Evolutionary conservation across 2,113 vertebrate species (phyloP), one percentile per base, ranked within the genome.

Genomic region (Azemiops feae): DNA sequence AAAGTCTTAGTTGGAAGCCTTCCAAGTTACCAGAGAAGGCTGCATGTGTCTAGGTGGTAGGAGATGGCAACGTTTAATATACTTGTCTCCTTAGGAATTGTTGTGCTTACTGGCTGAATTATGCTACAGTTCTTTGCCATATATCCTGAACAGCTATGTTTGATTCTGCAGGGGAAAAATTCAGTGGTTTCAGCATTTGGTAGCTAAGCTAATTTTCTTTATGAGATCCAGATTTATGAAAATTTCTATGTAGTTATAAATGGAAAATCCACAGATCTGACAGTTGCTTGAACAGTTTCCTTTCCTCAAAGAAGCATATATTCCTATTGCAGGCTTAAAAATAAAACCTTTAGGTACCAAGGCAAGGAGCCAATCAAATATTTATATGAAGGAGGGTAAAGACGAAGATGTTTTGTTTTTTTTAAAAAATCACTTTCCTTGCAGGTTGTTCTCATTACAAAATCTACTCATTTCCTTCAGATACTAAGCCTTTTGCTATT

Each of bases 191-290:
- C 0, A 94, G 92, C 96, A 95, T 93, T 97, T 96, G 93, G 94
- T 96, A 96, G 95, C 91, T 95, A 94, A 96, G 45, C 85, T 69
- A 64, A 93, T 60, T 89, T 93, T 94, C 93, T 93, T 95, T 94
- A 95, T 95, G 89, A 92, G 89, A 93, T 96, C 95, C 96, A 96
- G 95, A 92, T 94, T 97, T 96, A 87, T 90, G 95, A 89, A 89
- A 55, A 60, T 90, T 95, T 30, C 53, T 92, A 88, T 93, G 89
- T 94, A 93, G 92, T 87, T 94, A 86, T 87, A 53, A 34, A 58
- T 90, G 43, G 0, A 53, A 93, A 96, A 45, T 90, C 92, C 34
- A 86, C 88, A 87, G 55, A 57, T 88, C 87, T 93, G 85, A 93
- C 93, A 94, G 47, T 60, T 0, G 0, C 64, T 94, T 91, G 60